phyloP scores from a whole-genome alignment of 1,140 invertebrate genomes.

The Temnothorax curvispinosus region DNA sequence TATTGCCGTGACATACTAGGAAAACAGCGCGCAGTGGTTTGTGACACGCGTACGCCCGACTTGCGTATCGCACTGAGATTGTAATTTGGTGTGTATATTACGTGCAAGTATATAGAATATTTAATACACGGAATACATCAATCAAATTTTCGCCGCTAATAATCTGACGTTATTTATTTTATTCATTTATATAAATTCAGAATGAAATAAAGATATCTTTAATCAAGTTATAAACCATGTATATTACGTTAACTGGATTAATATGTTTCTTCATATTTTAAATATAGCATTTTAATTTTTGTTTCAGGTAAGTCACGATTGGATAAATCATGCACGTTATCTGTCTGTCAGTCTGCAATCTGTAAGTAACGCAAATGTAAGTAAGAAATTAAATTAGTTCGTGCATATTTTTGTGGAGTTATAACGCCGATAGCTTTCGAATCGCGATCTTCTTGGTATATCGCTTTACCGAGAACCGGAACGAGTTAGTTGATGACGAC shows the following conservation, averaged over 20 bases:
- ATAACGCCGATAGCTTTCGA: background rate
- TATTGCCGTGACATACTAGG: conserved; percentile 52
- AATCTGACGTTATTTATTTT: background rate
- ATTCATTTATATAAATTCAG: background rate
- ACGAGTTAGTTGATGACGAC: conserved; percentile 60
- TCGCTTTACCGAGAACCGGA: conserved; percentile 66
- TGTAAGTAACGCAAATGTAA: conserved; percentile 16
- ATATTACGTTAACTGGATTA: background rate
- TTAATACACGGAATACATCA: background rate
- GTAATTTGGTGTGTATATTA: background rate
- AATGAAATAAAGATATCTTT: conserved; percentile 6
- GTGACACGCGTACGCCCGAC: conserved; percentile 19
- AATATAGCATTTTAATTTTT: conserved; percentile 20
- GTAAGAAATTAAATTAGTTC: conserved; percentile 5
- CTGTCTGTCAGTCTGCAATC: background rate
- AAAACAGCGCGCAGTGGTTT: conserved; percentile 17
- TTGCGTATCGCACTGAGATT: background rate
- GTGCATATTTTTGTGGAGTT: background rate
- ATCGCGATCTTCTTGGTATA: conserved; percentile 47
- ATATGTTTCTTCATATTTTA: background rate
- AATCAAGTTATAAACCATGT: background rate
- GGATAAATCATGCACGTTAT: background rate
- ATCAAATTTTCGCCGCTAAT: conserved; percentile 7
- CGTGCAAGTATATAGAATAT: background rate
- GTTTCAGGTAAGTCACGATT: conserved; percentile 65